These are phyloP conservation scores for Pongo pygmaeus DNA, from an alignment of 2,113 vertebrate species.

Conservation along the genomic window DNA sequence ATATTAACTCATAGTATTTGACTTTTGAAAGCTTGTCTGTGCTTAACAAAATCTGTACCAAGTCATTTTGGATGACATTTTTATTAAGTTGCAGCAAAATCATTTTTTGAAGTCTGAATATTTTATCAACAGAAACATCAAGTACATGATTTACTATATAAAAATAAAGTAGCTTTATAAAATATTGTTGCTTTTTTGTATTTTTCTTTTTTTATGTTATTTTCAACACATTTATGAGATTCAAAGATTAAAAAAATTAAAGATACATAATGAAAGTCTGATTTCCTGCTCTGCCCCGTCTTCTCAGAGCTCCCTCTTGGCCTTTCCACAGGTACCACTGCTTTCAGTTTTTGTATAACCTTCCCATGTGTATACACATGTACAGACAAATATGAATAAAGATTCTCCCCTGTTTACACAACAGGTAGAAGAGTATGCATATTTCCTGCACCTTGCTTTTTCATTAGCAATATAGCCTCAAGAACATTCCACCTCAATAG, in stretches of 20 bases:
- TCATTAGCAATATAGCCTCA: neutral
- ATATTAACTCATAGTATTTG: neutral
- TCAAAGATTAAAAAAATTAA: neutral
- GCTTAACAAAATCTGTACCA: neutral
- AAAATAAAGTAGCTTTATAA: neutral
- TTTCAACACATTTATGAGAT: neutral
- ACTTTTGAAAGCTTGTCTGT: neutral
- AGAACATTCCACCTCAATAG: neutral
- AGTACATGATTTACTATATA: neutral
- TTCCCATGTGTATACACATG: neutral
- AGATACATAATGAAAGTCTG: neutral
- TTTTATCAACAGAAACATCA: neutral
- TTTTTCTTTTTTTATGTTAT: neutral
- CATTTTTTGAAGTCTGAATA: neutral
- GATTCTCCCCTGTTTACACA: neutral
- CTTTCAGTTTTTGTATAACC: neutral
- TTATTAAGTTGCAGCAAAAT: constrained; percentile 1
- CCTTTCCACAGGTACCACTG: neutral
- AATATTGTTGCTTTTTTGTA: neutral
- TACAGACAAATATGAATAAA: neutral
- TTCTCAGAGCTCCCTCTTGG: neutral
- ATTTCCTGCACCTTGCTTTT: neutral
- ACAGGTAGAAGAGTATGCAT: neutral
- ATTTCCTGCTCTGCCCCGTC: neutral
- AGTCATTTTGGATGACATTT: constrained; percentile 21